A percentile compares a stretch with the other conserved stretches of the same genome.
These are phyloP conservation scores for Prunella strophiata DNA, from an alignment of 2,797 vertebrate genomes.

Conservation along the genomic window DNA sequence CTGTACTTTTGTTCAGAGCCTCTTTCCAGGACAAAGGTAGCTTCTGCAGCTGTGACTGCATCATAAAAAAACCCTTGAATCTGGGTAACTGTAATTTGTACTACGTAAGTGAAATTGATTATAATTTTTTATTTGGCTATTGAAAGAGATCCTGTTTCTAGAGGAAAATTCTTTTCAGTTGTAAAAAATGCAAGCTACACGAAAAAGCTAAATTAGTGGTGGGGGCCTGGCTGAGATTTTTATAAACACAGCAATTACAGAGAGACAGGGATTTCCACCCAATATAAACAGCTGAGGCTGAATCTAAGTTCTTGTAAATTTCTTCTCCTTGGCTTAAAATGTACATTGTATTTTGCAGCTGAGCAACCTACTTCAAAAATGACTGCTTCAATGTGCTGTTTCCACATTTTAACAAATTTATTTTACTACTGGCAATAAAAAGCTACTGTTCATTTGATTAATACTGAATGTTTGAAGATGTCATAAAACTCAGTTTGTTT, in stretches of 20 bases:
- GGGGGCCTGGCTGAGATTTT: neutral
- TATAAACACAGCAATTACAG: neutral
- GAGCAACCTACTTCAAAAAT: neutral
- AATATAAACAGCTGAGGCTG: neutral
- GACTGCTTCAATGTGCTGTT: neutral
- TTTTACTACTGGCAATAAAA: neutral
- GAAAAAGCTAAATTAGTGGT: conserved; percentile 21
- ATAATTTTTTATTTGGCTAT: neutral
- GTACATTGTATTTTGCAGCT: neutral
- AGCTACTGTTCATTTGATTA: neutral
- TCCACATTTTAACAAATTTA: neutral
- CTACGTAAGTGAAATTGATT: conserved; percentile 16
- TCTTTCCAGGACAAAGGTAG: neutral
- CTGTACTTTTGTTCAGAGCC: neutral
- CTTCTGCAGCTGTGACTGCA: neutral
- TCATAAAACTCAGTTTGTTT: neutral
- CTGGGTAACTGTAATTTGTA: neutral
- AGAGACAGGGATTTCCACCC: neutral
- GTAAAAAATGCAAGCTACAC: conserved; percentile 3
- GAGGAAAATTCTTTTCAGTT: conserved; percentile 46
- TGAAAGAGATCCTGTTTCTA: conserved; percentile 35
- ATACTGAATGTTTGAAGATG: neutral
- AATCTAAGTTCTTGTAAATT: neutral
- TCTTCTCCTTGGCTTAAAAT: neutral
- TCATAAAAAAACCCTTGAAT: neutral